Conservation (phyloP, 2,797 vertebrate genomes). For the Lindbergichthys nudifrons region DNA sequence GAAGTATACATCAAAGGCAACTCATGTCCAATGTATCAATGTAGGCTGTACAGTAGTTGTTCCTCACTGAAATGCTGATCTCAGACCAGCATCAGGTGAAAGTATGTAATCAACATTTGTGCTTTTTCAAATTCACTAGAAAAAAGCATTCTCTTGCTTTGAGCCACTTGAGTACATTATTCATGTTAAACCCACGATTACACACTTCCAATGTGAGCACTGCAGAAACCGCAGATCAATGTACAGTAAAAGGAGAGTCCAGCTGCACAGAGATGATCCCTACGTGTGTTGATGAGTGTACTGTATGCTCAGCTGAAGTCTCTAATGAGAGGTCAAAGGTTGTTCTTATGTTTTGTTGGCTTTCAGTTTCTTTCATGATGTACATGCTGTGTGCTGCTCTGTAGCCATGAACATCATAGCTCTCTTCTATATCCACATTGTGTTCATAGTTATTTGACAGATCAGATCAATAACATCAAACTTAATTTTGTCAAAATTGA, state of each 20-base stretch:
- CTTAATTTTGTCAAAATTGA: background rate
- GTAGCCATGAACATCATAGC: background rate
- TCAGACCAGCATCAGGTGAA: background rate
- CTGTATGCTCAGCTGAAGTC: too few relatives aligned
- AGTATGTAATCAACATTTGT: background rate
- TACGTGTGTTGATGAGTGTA: background rate
- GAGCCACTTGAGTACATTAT: slow-evolving; percentile 1
- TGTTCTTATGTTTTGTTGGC: background rate
- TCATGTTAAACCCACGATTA: slow-evolving; percentile 4
- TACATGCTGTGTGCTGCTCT: background rate
- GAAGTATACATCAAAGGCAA: background rate
- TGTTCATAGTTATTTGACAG: background rate
- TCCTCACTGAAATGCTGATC: background rate
- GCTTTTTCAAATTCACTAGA: slow-evolving; percentile 1
- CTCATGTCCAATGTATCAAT: background rate
- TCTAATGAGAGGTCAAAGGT: background rate
- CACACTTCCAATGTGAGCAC: slow-evolving; percentile 1
- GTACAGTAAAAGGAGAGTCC: background rate
- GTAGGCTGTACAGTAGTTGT: slow-evolving; percentile 3
- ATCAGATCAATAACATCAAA: background rate
- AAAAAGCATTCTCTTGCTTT: slow-evolving; percentile 3
- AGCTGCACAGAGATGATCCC: background rate
- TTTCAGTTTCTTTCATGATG: background rate
- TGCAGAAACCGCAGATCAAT: background rate
- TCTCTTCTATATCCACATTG: background rate